phyloP scores from a whole-genome alignment of 2,888 invertebrate species.

The Atherix ibis region DNA sequence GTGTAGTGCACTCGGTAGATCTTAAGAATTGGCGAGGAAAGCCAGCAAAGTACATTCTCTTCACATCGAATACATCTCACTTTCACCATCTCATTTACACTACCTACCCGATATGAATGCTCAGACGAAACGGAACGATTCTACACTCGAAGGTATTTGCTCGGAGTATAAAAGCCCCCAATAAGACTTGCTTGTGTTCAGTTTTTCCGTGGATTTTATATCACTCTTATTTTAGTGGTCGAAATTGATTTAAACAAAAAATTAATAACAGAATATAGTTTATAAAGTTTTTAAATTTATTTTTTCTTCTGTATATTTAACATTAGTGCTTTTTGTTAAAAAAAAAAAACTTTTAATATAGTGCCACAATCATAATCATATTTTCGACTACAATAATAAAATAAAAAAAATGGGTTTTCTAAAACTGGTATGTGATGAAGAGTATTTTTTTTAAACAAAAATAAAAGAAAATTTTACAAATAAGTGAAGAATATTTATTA shows the following conservation, averaged over 20 bases:
- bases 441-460: no score
- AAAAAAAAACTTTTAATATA: neutral
- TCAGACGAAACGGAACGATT: conserved; percentile 9
- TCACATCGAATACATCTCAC: no score
- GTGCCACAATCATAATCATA: no score
- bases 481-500: no score
- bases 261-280: neutral
- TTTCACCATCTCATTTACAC: conserved; percentile 12
- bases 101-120: conserved; percentile 5
- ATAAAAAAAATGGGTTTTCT: conserved; percentile 5
- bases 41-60: no score
- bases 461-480: no score
- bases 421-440: conserved; percentile 6
- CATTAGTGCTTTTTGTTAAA: neutral
- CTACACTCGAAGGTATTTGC: conserved; percentile 8
- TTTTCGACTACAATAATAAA: no score
- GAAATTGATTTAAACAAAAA: neutral
- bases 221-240: conserved; percentile 1
- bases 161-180: conserved; percentile 25
- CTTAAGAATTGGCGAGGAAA: no score
- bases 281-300: neutral
- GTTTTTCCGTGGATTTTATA: conserved; percentile 18
- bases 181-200: conserved; percentile 22
- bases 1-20: no score
- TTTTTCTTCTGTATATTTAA: neutral